phyloP scores from a whole-genome alignment of 92 coral and sea anemone species.

The Pocillopora grandis region DNA sequence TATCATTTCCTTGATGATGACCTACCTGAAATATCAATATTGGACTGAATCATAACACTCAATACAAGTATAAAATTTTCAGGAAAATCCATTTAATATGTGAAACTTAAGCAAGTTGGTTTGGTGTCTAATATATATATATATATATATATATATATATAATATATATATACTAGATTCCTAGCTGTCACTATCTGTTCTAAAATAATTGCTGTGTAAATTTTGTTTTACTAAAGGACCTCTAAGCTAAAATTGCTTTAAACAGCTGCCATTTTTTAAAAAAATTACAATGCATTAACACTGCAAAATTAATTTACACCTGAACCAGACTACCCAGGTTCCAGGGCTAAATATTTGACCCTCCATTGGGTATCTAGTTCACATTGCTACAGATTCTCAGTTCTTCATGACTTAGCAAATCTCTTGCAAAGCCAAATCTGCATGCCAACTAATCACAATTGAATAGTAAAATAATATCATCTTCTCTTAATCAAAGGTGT shows the following conservation, averaged over 20 bases:
- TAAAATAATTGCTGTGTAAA: too few relatives aligned
- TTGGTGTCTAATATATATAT: too few relatives aligned
- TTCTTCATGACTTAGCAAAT: background rate
- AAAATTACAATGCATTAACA: background rate
- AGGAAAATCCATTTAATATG: too few relatives aligned
- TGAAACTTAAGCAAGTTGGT: too few relatives aligned
- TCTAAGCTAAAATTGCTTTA: background rate
- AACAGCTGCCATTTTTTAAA: background rate
- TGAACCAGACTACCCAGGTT: background rate
- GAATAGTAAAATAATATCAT: background rate
- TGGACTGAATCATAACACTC: too few relatives aligned
- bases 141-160: too few relatives aligned
- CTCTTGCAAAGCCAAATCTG: background rate
- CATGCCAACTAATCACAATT: background rate
- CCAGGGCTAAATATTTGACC: background rate
- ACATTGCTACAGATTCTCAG: background rate
- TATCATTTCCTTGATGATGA: too few relatives aligned
- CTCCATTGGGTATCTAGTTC: background rate
- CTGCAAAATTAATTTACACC: background rate
- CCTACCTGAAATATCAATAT: too few relatives aligned
- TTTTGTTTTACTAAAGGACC: too few relatives aligned
- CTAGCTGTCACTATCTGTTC: too few relatives aligned
- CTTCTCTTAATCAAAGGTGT: background rate
- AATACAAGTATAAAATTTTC: too few relatives aligned
- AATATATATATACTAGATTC: too few relatives aligned